phyloP scores from a whole-genome alignment of 2,888 invertebrate species.

The Phanerotoma sp. region DNA sequence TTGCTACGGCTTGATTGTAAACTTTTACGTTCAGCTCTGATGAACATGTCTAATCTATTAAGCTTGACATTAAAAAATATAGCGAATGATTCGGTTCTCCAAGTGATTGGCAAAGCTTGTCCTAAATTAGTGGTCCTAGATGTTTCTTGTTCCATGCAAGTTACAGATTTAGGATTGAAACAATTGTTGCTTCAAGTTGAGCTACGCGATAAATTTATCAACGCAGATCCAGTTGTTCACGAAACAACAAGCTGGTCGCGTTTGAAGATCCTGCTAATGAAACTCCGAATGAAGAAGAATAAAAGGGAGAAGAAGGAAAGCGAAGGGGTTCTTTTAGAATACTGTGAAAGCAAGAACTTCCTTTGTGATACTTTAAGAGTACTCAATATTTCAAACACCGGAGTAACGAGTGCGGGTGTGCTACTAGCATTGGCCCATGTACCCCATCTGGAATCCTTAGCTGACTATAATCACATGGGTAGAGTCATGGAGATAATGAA shows the following conservation, averaged over 20 bases:
- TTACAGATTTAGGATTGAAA: constrained; percentile 55
- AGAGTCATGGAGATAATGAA: constrained; percentile 55
- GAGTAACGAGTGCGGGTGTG: constrained; percentile 54
- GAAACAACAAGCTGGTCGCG: constrained; percentile 49
- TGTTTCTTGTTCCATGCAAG: constrained; percentile 56
- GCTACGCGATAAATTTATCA: constrained; percentile 47
- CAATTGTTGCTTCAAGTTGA: constrained; percentile 55
- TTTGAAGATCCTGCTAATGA: constrained; percentile 46
- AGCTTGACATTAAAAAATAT: constrained; percentile 56
- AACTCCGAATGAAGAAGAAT: constrained; percentile 37
- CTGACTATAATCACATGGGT: constrained; percentile 56
- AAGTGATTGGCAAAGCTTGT: constrained; percentile 55
- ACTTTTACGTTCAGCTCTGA: constrained; percentile 51
- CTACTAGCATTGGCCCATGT: constrained; percentile 53
- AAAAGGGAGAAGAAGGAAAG: constrained; percentile 41
- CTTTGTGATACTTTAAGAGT: constrained; percentile 54
- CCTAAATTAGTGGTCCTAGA: constrained; percentile 53
- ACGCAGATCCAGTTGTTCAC: constrained; percentile 12
- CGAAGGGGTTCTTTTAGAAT: constrained; percentile 48
- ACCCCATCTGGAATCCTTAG: constrained; percentile 53
- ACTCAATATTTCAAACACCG: constrained; percentile 56
- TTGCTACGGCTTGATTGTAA: constrained; percentile 55
- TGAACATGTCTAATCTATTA: constrained; percentile 50
- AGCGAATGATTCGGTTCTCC: constrained; percentile 54
- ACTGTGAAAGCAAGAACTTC: constrained; percentile 51